Conservation (phyloP, 2,113 vertebrate species). For the Prietella phreatophila region DNA sequence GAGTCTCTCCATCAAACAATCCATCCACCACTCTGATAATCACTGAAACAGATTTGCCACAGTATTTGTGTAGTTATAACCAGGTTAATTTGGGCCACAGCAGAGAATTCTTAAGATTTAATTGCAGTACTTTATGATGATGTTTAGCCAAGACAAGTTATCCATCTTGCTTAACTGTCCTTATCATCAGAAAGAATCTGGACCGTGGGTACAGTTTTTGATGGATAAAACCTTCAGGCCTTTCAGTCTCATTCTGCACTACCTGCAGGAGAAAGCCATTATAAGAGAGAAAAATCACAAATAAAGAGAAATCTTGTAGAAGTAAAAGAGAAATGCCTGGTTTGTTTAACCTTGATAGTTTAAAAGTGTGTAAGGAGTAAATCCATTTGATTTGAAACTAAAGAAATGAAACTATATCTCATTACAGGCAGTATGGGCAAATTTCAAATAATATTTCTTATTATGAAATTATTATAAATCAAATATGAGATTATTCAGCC, state of each 20-base stretch:
- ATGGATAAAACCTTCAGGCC: conserved; percentile 36
- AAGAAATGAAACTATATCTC: neutral
- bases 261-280: conserved; percentile 69
- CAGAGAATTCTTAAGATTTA: conserved; percentile 79
- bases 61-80: conserved; percentile 66
- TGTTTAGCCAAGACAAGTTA: conserved; percentile 77
- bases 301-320: conserved; percentile 36
- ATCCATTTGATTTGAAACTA: neutral
- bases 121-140: conserved; percentile 81
- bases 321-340: conserved; percentile 48
- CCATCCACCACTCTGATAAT: conserved; percentile 61
- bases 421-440: neutral
- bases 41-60: conserved; percentile 51
- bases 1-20: conserved; percentile 35
- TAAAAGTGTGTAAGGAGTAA: neutral
- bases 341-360: conserved; percentile 47
- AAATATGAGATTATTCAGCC: neutral
- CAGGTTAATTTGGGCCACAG: conserved; percentile 80
- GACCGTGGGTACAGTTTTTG: conserved; percentile 73
- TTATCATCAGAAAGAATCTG: conserved; percentile 88
- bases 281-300: conserved; percentile 59
- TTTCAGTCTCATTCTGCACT: conserved; percentile 49
- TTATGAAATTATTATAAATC: neutral
- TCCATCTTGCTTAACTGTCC: conserved; percentile 89
- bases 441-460: neutral